Conservation (phyloP, 1,140 invertebrate species). For the Drosophila varians region DNA sequence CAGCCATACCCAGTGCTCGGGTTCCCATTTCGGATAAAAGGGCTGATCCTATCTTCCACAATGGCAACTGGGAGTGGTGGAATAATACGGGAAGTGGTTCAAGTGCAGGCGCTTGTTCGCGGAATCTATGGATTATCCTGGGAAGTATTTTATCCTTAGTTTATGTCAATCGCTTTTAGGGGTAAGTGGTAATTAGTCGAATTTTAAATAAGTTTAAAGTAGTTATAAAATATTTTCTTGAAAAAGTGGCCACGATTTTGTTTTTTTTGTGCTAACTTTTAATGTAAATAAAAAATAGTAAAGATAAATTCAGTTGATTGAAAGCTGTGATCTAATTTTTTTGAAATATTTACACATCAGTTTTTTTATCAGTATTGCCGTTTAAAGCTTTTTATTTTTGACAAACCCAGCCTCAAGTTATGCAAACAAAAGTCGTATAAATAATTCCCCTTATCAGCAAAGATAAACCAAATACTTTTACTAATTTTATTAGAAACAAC, state of each 20-base stretch:
- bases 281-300: not conserved
- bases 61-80: constrained; percentile 74
- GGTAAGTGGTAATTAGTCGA: not conserved
- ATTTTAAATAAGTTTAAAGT: not conserved
- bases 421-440: constrained; percentile 10
- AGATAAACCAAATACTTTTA: constrained; percentile 18
- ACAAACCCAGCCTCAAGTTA: constrained; percentile 7
- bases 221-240: not conserved
- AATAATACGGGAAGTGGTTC: constrained; percentile 36
- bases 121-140: not conserved
- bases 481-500: constrained; percentile 47
- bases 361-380: not conserved
- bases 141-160: constrained; percentile 17
- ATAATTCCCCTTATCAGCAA: no score
- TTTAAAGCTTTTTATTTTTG: not conserved
- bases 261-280: constrained; percentile 7
- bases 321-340: constrained; percentile 2
- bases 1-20: constrained; percentile 41
- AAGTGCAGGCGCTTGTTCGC: not conserved
- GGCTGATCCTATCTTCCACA: constrained; percentile 52
- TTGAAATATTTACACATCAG: not conserved
- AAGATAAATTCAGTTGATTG: not conserved
- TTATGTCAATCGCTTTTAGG: not conserved
- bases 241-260: no score
- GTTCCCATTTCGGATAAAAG: constrained; percentile 35